Evolutionary conservation across 2,888 invertebrate genomes (phyloP), one percentile per base, ranked within the genome.

Genomic region (Asteroscopus sphinx): DNA sequence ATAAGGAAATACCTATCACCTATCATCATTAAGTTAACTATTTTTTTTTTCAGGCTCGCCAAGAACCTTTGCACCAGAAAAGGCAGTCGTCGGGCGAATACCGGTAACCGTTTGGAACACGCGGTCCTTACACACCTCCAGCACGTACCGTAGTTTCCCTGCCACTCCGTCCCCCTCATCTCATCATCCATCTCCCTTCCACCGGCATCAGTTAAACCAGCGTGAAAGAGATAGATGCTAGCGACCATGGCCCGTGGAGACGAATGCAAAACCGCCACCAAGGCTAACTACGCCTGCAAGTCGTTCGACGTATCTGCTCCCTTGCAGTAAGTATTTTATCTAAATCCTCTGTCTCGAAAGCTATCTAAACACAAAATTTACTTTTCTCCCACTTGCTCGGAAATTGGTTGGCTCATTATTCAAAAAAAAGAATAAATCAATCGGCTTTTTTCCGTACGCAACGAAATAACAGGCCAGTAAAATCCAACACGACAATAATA

Each of bases 91-190:
- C 96, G 96, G 74, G 98, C 97, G 76, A 98, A 97, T 94, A 96
- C 97, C 89, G 98, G 97, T 74, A 98, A 98, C 95, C 95, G 96
- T 59, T 92, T 98, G 90, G 98, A 98, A 95, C 96, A 97, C 88
- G 95, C 97, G 82, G 97, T 98, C 37, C 96, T 98, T 42, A 97
- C 97, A 45, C 96, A 96, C 86, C 94, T 98, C 46, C 97, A 97
- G 89, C 97, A 97, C 97, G 98, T 98, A 68, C 98, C 98, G 75
- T 98, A 97, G 96, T 71, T 86, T 48, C 73, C 13, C 75, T 33
- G 44, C 63, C 12, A 7, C 33, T n/a, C 54, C 46, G 40, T 6
- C 56, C 13, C 63, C 62, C 53, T 68, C 72, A 65, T 54, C 68
- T 52, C 77, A 76, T 78, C 84, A 56, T 68, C 80, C 86, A 85